These are phyloP conservation scores for Gymnogyps californianus DNA, from an alignment of 2,113 vertebrate genomes.

Conservation along the genomic window DNA sequence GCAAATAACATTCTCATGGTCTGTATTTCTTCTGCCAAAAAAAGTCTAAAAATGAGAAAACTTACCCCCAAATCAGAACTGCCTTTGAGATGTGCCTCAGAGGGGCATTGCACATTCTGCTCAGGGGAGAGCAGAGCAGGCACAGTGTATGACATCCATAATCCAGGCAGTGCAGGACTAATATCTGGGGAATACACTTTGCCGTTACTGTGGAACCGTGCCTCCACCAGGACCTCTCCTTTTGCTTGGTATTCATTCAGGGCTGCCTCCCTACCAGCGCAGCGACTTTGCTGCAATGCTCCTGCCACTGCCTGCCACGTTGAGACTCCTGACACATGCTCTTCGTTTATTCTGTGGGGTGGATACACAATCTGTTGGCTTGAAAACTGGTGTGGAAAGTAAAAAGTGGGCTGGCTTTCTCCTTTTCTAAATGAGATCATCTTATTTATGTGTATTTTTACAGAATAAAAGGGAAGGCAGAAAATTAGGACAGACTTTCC, in stretches of 20 bases:
- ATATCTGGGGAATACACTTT: background rate
- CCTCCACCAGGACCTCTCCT: background rate
- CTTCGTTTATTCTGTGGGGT: background rate
- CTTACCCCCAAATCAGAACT: background rate
- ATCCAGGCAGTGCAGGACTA: background rate
- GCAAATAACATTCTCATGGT: background rate
- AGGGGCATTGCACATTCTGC: background rate
- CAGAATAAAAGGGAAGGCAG: background rate
- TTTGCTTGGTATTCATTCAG: background rate
- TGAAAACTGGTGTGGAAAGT: background rate
- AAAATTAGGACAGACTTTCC: background rate
- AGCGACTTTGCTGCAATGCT: background rate
- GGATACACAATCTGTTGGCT: background rate
- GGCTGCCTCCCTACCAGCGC: fast-evolving
- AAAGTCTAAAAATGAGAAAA: background rate
- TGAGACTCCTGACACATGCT: background rate
- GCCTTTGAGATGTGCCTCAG: background rate
- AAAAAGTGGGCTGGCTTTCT: background rate
- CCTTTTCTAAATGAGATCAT: background rate
- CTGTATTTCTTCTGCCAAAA: background rate
- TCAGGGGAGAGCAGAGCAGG: background rate
- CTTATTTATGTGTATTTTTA: background rate
- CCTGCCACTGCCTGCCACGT: fast-evolving
- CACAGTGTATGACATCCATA: background rate
- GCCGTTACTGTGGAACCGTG: background rate